phyloP scores from a whole-genome alignment of 1,140 invertebrate species.

The Lysiphlebus fabarum region DNA sequence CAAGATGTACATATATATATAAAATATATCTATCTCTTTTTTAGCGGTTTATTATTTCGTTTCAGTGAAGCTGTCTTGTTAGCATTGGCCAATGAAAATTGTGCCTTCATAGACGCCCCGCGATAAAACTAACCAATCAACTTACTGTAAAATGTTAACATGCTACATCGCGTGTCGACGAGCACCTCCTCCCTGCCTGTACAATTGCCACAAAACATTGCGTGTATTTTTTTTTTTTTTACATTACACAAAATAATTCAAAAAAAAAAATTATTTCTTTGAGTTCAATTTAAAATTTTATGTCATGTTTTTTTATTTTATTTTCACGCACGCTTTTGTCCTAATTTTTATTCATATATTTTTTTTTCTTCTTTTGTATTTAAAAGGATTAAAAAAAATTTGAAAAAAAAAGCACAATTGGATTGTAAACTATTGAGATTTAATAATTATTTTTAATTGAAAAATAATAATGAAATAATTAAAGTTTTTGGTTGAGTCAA shows the following conservation, averaged over 20 bases:
- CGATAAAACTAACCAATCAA: constrained; percentile 40
- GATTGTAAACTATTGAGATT: too few relatives aligned
- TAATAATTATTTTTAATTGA: too few relatives aligned
- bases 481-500: too few relatives aligned
- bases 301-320: constrained; percentile 15
- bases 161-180: constrained; percentile 52
- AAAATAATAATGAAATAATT: too few relatives aligned
- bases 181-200: constrained; percentile 45
- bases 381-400: too few relatives aligned
- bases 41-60: constrained; percentile 51
- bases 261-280: background rate
- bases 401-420: too few relatives aligned
- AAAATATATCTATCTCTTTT: constrained; percentile 9
- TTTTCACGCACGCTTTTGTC: constrained; percentile 2
- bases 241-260: constrained; percentile 22
- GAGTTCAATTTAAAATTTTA: constrained; percentile 2
- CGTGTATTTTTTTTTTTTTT: constrained; percentile 15
- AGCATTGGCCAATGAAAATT: constrained; percentile 47
- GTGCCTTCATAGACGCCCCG: constrained; percentile 48
- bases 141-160: constrained; percentile 34
- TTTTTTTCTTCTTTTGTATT: background rate
- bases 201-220: constrained; percentile 31
- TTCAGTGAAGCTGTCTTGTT: constrained; percentile 50
- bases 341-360: constrained; percentile 5
- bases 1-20: constrained; percentile 2